phyloP scores from a whole-genome alignment of 2,113 vertebrate species.

The Manacus vitellinus region DNA sequence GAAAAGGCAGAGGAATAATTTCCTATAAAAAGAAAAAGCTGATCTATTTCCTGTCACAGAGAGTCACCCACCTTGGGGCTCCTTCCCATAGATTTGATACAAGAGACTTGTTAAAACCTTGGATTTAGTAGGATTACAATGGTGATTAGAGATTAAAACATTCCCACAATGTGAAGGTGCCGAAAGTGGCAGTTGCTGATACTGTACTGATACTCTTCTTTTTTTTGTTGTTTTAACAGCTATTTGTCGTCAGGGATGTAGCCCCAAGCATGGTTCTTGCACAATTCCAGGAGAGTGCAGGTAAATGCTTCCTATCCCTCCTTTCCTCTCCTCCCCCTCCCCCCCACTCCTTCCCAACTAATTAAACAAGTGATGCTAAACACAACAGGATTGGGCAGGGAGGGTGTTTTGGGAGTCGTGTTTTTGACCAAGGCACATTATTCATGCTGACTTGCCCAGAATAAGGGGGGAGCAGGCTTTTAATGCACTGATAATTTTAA shows the following conservation, averaged over 20 bases:
- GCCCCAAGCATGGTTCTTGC: constrained; percentile 92
- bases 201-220: neutral
- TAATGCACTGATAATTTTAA: constrained; percentile 43
- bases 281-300: constrained; percentile 93
- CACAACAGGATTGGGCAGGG: neutral
- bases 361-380: constrained; percentile 26
- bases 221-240: constrained; percentile 75
- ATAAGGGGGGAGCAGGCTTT: constrained; percentile 34
- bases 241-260: constrained; percentile 97
- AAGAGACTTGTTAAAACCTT: constrained; percentile 50
- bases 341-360: neutral
- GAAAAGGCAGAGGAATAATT: neutral
- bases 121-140: constrained; percentile 70
- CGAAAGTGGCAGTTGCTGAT: neutral
- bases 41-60: neutral
- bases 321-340: neutral
- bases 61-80: constrained; percentile 30
- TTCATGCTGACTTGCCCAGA: constrained; percentile 61
- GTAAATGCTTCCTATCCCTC: constrained; percentile 74
- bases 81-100: constrained; percentile 32
- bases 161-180: constrained; percentile 41
- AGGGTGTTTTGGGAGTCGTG: neutral
- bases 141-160: constrained; percentile 52
- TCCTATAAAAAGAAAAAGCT: neutral
- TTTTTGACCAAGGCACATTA: constrained; percentile 62